These are phyloP conservation scores for Sandelia bainsii DNA, from an alignment of 2,797 vertebrate species.

Conservation along the genomic window DNA sequence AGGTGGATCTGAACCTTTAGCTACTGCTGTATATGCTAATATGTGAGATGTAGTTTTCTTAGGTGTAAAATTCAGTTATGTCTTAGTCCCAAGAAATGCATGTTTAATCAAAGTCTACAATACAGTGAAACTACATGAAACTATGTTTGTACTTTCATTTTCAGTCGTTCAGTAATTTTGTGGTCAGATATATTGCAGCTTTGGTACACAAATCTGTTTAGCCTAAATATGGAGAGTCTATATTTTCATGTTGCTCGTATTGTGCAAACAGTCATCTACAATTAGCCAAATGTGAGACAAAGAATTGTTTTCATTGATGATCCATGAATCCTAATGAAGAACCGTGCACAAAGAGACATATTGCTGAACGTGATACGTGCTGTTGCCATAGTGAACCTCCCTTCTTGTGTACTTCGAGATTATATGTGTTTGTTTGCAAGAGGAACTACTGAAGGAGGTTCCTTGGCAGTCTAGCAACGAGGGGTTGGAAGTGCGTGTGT, in stretches of 20 bases:
- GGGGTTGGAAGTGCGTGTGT: slow-evolving; percentile 16
- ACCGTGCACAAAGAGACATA: slow-evolving; percentile 73
- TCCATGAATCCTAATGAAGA: slow-evolving; percentile 80
- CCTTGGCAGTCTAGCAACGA: slow-evolving; percentile 58
- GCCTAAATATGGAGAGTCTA: slow-evolving; percentile 52
- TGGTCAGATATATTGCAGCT: slow-evolving; percentile 43
- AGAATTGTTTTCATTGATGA: slow-evolving; percentile 80
- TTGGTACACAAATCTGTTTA: slow-evolving; percentile 44
- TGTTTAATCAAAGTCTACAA: slow-evolving; percentile 23
- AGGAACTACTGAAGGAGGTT: slow-evolving; percentile 67
- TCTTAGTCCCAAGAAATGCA: not conserved
- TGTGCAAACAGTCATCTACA: slow-evolving; percentile 72
- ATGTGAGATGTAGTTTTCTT: not conserved
- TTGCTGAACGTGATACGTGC: slow-evolving; percentile 73
- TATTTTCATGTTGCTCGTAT: slow-evolving; percentile 57
- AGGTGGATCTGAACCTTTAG: not conserved
- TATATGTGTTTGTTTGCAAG: slow-evolving; percentile 79
- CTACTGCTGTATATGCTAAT: not conserved
- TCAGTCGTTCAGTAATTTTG: slow-evolving; percentile 10
- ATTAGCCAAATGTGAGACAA: slow-evolving; percentile 72
- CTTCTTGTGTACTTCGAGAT: slow-evolving; percentile 67
- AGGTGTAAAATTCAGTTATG: slow-evolving; percentile 8
- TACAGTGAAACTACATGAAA: slow-evolving; percentile 10
- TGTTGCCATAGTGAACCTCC: slow-evolving; percentile 75
- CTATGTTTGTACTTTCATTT: slow-evolving; percentile 29